Conservation (phyloP, 2,797 vertebrate genomes). For the Pseudocheirus occidentalis region DNA sequence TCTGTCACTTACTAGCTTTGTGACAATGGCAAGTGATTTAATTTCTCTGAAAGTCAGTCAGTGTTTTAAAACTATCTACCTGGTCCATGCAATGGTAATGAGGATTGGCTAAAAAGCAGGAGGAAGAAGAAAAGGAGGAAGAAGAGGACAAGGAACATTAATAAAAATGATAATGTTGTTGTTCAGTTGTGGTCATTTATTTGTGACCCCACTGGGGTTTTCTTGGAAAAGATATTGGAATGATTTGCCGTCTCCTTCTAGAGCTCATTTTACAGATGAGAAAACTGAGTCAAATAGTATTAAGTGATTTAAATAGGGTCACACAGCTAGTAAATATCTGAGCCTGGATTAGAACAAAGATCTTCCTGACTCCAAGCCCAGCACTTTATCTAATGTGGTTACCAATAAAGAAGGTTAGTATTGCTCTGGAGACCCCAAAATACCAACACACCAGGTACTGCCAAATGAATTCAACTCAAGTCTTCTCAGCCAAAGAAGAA, state of each 20-base stretch:
- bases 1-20: not conserved
- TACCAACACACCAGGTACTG: too few species aligned
- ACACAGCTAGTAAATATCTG: not conserved
- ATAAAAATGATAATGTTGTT: not conserved
- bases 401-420: too few species aligned
- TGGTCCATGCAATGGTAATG: not conserved
- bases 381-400: not conserved
- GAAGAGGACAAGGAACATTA: too few species aligned
- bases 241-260: not conserved
- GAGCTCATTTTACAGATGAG: not conserved
- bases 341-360: not conserved
- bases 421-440: too few species aligned
- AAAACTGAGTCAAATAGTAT: not conserved
- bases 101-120: not conserved
- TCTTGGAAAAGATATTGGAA: not conserved
- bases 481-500: too few species aligned
- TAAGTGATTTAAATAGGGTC: not conserved
- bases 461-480: too few species aligned
- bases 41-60: not conserved
- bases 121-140: not conserved
- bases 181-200: not conserved
- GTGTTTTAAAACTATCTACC: not conserved
- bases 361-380: not conserved
- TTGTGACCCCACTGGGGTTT: not conserved
- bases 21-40: not conserved